Percentiles rank a stretch among this genome's conserved stretches.
These are phyloP conservation scores for Glossophaga mutica DNA, from an alignment of 2,797 vertebrate genomes.

Conservation along the genomic window DNA sequence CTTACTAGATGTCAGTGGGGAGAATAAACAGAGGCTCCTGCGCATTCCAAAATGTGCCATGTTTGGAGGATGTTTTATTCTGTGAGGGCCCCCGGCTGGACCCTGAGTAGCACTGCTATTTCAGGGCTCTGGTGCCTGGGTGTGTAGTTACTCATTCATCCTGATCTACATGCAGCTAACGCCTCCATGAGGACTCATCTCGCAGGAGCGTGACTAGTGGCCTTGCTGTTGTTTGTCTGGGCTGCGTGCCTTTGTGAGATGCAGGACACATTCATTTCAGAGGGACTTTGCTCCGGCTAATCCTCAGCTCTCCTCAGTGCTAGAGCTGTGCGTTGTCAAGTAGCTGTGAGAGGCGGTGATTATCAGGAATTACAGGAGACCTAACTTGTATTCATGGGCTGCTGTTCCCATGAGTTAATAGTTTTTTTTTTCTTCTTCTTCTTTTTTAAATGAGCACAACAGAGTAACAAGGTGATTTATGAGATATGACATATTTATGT, in stretches of 20 bases:
- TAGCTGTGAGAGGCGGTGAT: conserved; percentile 48
- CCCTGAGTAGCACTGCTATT: background rate
- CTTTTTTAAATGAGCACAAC: conserved; percentile 45
- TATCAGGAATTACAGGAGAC: conserved; percentile 66
- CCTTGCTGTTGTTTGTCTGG: conserved; percentile 39
- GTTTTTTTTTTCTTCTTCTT: background rate
- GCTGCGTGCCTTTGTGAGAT: background rate
- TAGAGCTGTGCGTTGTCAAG: background rate
- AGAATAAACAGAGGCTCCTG: background rate
- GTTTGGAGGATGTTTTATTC: background rate
- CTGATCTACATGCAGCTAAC: background rate
- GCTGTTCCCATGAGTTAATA: conserved; percentile 52
- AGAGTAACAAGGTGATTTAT: conserved; percentile 70
- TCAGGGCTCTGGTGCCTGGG: background rate
- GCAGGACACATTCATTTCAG: background rate
- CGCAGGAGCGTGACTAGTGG: background rate
- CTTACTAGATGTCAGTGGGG: background rate
- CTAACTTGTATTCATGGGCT: conserved; percentile 43
- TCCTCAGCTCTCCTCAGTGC: conserved; percentile 40
- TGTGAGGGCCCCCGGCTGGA: background rate
- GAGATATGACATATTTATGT: conserved; percentile 67
- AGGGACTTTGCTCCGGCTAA: conserved; percentile 24
- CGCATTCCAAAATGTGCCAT: background rate
- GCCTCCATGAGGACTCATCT: conserved; percentile 4
- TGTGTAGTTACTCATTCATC: background rate